These are phyloP conservation scores for Chrysaora quinquecirrha DNA, from an alignment of 30 jellyfish, hydroid and myxozoan genomes.

Conservation along the genomic window DNA sequence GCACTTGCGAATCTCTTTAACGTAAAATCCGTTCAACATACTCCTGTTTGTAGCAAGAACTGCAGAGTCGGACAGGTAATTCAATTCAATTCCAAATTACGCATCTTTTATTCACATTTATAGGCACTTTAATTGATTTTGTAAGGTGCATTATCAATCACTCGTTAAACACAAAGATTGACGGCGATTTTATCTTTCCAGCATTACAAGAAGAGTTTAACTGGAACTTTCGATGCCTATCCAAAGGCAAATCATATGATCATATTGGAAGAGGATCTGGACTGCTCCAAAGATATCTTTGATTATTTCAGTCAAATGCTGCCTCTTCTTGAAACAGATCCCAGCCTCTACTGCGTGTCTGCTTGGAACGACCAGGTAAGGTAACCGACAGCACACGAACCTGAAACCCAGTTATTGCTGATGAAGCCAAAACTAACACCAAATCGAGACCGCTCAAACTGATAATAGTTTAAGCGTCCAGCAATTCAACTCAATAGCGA, in stretches of 20 bases:
- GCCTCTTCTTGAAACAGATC: slow-evolving; percentile 86
- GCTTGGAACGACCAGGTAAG: slow-evolving; percentile 99
- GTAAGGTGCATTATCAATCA: too few species aligned
- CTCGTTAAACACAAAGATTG: too few species aligned
- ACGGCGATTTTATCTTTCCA: too few species aligned
- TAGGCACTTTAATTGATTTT: too few species aligned
- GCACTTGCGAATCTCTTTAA: slow-evolving; percentile 93
- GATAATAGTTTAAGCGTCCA: too few species aligned
- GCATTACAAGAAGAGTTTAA: slow-evolving; percentile 93
- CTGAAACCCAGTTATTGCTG: too few species aligned
- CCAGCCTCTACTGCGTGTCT: slow-evolving; percentile 89
- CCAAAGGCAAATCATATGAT: slow-evolving; percentile 90
- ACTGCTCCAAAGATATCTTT: slow-evolving; percentile 90
- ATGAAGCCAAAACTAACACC: too few species aligned
- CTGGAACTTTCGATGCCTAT: slow-evolving; percentile 79
- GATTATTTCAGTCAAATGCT: slow-evolving; percentile 91
- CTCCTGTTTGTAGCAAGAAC: slow-evolving; percentile 96
- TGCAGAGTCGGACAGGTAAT: slow-evolving; percentile 96
- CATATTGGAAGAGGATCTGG: slow-evolving; percentile 97
- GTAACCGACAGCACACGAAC: too few species aligned
- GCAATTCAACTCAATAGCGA: too few species aligned
- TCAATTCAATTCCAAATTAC: too few species aligned
- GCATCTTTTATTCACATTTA: too few species aligned
- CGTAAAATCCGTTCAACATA: slow-evolving; percentile 87
- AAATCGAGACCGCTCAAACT: too few species aligned